Conservation (phyloP, 2,113 vertebrate genomes). For the Calyptommatus sinebrachiatus region DNA sequence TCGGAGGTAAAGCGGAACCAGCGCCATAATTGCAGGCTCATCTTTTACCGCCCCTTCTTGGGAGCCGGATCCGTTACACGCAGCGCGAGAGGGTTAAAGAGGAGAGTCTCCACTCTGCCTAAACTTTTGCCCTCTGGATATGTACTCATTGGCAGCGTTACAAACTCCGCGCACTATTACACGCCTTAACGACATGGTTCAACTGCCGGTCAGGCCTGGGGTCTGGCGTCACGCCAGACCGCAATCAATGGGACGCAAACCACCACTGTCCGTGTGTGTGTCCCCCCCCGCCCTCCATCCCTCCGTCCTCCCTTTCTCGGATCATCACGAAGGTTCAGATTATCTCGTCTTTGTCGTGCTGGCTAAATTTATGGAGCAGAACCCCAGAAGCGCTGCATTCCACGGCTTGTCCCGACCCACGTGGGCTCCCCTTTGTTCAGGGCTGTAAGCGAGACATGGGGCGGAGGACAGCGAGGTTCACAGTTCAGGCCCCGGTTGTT, state of each 20-base stretch:
- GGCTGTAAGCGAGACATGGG: slow-evolving; percentile 80
- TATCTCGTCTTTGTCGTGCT: slow-evolving; percentile 78
- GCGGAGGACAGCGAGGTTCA: slow-evolving; percentile 73
- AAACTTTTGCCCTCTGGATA: slow-evolving; percentile 89
- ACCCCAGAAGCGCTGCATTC: slow-evolving; percentile 75
- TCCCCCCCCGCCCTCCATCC: too few species aligned
- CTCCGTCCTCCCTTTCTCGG: slow-evolving; percentile 67
- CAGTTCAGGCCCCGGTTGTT: slow-evolving; percentile 79
- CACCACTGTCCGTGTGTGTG: too few species aligned
- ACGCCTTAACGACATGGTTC: slow-evolving; percentile 98
- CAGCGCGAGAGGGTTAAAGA: slow-evolving; percentile 82
- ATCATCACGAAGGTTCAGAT: slow-evolving; percentile 79
- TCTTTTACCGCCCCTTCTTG: slow-evolving; percentile 65
- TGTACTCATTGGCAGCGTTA: slow-evolving; percentile 83
- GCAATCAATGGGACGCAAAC: slow-evolving; percentile 92
- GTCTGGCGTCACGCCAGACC: slow-evolving; percentile 92
- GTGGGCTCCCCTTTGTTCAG: slow-evolving; percentile 81
- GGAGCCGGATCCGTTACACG: slow-evolving; percentile 75
- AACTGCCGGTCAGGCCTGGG: slow-evolving; percentile 96
- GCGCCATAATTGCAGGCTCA: slow-evolving; percentile 37
- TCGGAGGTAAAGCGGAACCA: not conserved
- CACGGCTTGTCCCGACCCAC: slow-evolving; percentile 76
- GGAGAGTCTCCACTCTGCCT: slow-evolving; percentile 78
- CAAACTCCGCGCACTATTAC: slow-evolving; percentile 84
- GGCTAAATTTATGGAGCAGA: slow-evolving; percentile 81